Percentiles rank a stretch among this genome's conserved stretches.
Evolutionary conservation across 2,797 vertebrate species (phyloP).

Genomic region (Rhodeus uyekii): DNA sequence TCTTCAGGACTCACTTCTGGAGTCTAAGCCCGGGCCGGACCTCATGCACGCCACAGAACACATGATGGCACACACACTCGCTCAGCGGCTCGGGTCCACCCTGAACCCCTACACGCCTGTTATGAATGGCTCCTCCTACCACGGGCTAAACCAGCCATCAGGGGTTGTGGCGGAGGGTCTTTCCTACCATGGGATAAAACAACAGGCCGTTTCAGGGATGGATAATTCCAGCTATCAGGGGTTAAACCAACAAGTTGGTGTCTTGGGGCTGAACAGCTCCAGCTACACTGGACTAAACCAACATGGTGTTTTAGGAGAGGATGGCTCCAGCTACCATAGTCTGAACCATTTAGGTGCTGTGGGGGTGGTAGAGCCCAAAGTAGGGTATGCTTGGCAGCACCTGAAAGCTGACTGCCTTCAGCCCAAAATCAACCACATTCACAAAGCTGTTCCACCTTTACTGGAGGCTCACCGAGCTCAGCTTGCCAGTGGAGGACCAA

Average conservation of each 20-base stretch:
- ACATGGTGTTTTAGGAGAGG: constrained; percentile 62
- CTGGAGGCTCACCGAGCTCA: constrained; percentile 69
- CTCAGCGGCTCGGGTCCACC: constrained; percentile 68
- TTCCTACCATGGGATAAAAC: constrained; percentile 73
- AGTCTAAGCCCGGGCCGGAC: constrained; percentile 64
- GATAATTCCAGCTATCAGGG: constrained; percentile 72
- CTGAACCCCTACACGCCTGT: constrained; percentile 72
- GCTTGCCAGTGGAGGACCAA: constrained; percentile 45
- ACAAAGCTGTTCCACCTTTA: constrained; percentile 73
- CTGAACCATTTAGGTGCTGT: constrained; percentile 79
- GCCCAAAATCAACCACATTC: constrained; percentile 85
- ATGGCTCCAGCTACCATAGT: constrained; percentile 68
- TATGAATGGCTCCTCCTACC: constrained; percentile 75
- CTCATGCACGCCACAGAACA: constrained; percentile 65
- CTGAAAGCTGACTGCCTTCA: constrained; percentile 88
- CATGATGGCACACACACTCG: constrained; percentile 63
- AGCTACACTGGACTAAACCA: constrained; percentile 59
- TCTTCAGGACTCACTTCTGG: constrained; percentile 76
- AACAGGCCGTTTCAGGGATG: constrained; percentile 63
- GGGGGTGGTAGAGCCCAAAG: constrained; percentile 78
- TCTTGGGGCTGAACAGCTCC: constrained; percentile 51
- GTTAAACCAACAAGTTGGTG: constrained; percentile 66
- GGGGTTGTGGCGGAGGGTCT: constrained; percentile 70
- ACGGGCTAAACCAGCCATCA: constrained; percentile 71
- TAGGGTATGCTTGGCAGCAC: constrained; percentile 79